Base-by-base conservation (phyloP, 2,797 vertebrate species). In the Apogon hyalosoma region DNA sequence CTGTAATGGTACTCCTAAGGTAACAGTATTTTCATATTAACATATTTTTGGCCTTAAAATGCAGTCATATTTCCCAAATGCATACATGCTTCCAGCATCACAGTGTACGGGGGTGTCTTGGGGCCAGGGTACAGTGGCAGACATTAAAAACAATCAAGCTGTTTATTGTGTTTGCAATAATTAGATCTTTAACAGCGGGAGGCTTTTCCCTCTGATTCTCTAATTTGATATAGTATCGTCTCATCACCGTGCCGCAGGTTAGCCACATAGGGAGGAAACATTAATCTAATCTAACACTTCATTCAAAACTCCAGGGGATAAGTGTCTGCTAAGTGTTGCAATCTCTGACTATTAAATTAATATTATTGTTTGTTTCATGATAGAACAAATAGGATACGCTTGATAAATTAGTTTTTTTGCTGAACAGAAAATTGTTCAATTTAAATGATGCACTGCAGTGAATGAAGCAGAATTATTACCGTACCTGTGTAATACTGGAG, bases 221-320 rank as follows among this genome's bases (percentile, higher is more conserved):
- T 92, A 89, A 92, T 91, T 89, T 90, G 90, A 93, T 91, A 83
- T 74, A 73, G 64, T 77, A 77, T 67, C 59, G 14, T 86, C 84
- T 88, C 87, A 80, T 88, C 78, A 24, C 77, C 3, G 75, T 77
- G 83, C 85, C 63, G 75, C 89, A 84, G 89, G 84, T 91, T 90
- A 90, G 63, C 80, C 90, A 90, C 88, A 86, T 60, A 82, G 90
- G 88, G 88, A 90, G 90, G 79, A 87, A 88, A 78, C 89, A 90
- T 88, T 93, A 83, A 90, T 91, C 86, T 89, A 90, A 91, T 90
- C 83, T 75, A 80, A 88, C 86, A 89, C 88, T 93, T 89, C 83
- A 84, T 88, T 89, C 78, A 80, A 86, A 92, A 90, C 90, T 89
- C 88, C 68, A 61, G 89, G 90, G 88, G 85, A 82, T 86, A 58